Evolutionary conservation across 2,888 invertebrate genomes (phyloP).

Genomic region (Dryobotodes eremita): DNA sequence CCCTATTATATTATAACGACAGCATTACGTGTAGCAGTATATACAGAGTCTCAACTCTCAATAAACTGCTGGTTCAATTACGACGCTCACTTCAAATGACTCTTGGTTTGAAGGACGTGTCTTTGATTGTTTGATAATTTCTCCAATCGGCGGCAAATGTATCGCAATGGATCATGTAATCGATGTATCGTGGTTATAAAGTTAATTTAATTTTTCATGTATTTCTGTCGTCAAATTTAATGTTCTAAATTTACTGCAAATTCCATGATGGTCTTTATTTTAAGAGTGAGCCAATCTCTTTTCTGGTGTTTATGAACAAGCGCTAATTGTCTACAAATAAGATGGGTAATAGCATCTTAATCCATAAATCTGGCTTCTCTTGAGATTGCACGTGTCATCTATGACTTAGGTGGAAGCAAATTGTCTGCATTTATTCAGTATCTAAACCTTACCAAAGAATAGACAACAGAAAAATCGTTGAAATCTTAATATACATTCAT

Average conservation of each 20-base stretch:
- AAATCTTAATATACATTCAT: neutral
- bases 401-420: neutral
- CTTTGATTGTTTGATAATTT: constrained; percentile 37
- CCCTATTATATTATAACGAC: constrained; percentile 83
- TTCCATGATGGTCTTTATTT: neutral
- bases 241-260: neutral
- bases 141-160: constrained; percentile 7
- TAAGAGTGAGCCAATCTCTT: neutral
- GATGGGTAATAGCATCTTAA: neutral
- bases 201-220: constrained; percentile 17
- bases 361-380: neutral
- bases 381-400: neutral
- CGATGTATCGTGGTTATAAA: constrained; percentile 10
- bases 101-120: constrained; percentile 36
- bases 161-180: constrained; percentile 29
- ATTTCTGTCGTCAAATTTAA: constrained; percentile 5
- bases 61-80: constrained; percentile 69
- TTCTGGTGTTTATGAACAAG: neutral
- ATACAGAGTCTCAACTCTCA: constrained; percentile 71
- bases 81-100: constrained; percentile 50
- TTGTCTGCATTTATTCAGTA: neutral
- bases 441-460: neutral
- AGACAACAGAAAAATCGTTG: neutral
- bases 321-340: neutral
- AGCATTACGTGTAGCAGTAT: constrained; percentile 76